phyloP scores from a whole-genome alignment of 2,113 vertebrate species.

The Chamaetylas fuelleborni region DNA sequence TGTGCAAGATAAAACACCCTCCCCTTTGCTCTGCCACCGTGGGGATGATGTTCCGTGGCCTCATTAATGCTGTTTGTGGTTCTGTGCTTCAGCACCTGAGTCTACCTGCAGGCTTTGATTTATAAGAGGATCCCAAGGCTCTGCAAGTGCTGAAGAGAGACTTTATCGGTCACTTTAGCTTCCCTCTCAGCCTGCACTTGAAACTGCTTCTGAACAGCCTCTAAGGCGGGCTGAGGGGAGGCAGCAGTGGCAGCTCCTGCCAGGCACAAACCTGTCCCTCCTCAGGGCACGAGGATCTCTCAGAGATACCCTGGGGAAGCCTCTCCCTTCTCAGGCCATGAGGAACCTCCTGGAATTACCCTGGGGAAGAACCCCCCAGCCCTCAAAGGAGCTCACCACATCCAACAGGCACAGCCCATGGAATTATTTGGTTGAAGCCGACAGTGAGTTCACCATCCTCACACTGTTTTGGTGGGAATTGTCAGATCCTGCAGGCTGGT shows the following conservation, averaged over 20 bases:
- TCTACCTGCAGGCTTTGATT: neutral
- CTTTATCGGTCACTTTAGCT: neutral
- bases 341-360: neutral
- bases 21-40: neutral
- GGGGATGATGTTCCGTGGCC: neutral
- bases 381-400: rapidly evolving
- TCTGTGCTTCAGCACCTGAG: neutral
- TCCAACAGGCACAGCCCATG: rapidly evolving
- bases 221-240: neutral
- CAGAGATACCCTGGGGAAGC: neutral
- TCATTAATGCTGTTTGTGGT: neutral
- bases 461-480: neutral
- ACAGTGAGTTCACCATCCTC: neutral
- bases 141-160: neutral
- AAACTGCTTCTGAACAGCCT: neutral
- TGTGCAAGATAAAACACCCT: neutral
- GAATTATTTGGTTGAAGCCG: neutral
- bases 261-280: neutral
- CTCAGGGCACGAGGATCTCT: neutral
- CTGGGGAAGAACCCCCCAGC: neutral
- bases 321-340: neutral
- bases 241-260: neutral
- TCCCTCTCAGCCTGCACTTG: neutral
- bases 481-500: neutral
- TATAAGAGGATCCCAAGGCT: neutral